Base-by-base conservation (phyloP, 2,113 vertebrate genomes). In the Andinoacara biseriatus region DNA sequence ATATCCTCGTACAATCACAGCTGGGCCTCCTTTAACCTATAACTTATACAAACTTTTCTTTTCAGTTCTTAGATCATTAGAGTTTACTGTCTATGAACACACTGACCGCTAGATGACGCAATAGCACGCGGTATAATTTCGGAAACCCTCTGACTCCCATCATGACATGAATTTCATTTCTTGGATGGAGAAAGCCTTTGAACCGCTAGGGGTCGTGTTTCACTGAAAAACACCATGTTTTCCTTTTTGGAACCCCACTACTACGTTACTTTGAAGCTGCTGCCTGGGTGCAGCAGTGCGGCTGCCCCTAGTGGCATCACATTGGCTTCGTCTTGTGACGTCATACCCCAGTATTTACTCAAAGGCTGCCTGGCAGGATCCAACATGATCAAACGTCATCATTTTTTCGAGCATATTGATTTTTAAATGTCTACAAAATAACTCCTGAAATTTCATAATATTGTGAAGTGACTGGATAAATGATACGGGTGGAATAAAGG, bases 81-180 rank as follows among this genome's bases (percentile, higher is more conserved):
- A 11, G 5, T 22, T 17, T 1, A 33, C 31, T 75, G 17, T 24
- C 14, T 4, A 22, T 65, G 1, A 13, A 43, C n/a, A 35, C 67
- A n/a, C 4, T 46, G 52, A 5, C 91, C 95, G 88, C 92, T 91
- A 95, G 95, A 90, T 94, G 95, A 90, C 93, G 90, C 74, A 59
- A 83, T 38, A 91, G 84, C 61, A 94, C 90, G 77, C 78, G 0
- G 10, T 72, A 89, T 92, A 2, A 2, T 20, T 54, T 60, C 46
- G 18, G 17, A 38, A 20, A 69, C 22, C 20, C 3, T 26, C 60
- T 4, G 13, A 22, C 26, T 40, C 72, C 3, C 26, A 4, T 31
- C 11, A 2, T 46, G 26, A 2, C 15, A 5, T 10, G 8, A 38
- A 6, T 31, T 26, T 2, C 8, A 11, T 22, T 22, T 7, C 63